Conservation (phyloP, 2,113 vertebrate species). For the Vireo altiloquus region DNA sequence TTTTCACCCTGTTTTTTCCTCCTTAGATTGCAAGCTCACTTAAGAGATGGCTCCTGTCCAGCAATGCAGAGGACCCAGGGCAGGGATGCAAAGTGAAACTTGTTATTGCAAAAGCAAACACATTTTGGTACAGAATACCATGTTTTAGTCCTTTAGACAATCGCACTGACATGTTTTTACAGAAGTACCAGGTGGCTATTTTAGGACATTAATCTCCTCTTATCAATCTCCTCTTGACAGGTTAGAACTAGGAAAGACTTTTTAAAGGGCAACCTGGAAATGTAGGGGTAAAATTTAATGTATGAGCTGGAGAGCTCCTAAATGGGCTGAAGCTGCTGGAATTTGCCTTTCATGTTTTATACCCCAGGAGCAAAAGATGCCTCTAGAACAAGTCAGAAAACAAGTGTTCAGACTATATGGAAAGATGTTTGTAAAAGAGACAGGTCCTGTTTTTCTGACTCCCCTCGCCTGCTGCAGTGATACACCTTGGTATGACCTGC, state of each 20-base stretch:
- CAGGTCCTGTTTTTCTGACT: not conserved
- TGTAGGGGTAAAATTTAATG: not conserved
- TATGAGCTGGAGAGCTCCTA: not conserved
- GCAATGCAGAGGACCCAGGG: not conserved
- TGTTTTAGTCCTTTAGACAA: not conserved
- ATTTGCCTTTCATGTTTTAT: not conserved
- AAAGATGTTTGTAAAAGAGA: not conserved
- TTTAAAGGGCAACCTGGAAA: not conserved
- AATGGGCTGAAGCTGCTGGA: not conserved
- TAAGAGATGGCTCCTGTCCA: not conserved
- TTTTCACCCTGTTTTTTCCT: not conserved
- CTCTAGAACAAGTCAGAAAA: not conserved
- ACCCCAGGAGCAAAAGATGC: not conserved
- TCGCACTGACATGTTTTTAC: rapidly evolving
- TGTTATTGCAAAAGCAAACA: not conserved
- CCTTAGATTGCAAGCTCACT: not conserved
- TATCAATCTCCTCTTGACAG: not conserved
- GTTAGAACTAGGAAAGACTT: not conserved
- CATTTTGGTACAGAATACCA: not conserved
- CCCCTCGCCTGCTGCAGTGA: not conserved
- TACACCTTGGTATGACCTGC: not conserved
- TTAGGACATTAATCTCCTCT: not conserved
- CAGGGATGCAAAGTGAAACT: not conserved
- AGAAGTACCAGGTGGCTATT: not conserved
- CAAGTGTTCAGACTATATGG: rapidly evolving